Percentiles rank a stretch among this genome's conserved stretches.
phyloP scores from a whole-genome alignment of 2,113 vertebrate species.

The Oncorhynchus masou region DNA sequence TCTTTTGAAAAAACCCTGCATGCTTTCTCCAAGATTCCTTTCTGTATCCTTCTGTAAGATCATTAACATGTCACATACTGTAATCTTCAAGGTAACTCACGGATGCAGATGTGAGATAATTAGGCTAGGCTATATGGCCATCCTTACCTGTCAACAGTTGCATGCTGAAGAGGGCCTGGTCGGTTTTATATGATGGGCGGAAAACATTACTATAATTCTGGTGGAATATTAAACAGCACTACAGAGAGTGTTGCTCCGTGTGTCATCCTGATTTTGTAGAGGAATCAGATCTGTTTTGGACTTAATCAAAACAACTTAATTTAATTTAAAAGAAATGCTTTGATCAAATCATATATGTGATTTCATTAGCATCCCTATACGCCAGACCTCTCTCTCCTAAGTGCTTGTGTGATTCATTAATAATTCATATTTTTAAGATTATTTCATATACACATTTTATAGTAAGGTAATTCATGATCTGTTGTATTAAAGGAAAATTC shows the following conservation, averaged over 20 bases:
- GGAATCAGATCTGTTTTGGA: background rate
- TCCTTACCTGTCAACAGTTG: background rate
- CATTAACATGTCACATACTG: background rate
- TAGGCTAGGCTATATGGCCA: background rate
- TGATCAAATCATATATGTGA: background rate
- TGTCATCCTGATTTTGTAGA: background rate
- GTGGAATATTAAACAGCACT: background rate
- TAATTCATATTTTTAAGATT: too few relatives aligned
- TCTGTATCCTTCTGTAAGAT: background rate
- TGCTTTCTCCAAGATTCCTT: too few relatives aligned
- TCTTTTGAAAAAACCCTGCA: too few relatives aligned
- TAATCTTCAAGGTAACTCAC: background rate
- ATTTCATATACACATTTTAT: too few relatives aligned
- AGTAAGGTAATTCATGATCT: too few relatives aligned
- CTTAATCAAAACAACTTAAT: background rate
- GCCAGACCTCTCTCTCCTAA: background rate
- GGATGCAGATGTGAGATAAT: background rate
- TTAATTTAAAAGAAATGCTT: background rate
- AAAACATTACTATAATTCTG: background rate
- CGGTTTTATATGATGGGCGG: background rate
- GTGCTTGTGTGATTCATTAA: too few relatives aligned
- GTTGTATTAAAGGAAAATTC: too few relatives aligned
- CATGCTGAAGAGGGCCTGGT: conserved; percentile 6
- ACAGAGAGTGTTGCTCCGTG: background rate
- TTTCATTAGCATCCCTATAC: background rate